These are phyloP conservation scores for Drosophila nigrodunni DNA, from an alignment of 1,140 invertebrate genomes.

Conservation along the genomic window DNA sequence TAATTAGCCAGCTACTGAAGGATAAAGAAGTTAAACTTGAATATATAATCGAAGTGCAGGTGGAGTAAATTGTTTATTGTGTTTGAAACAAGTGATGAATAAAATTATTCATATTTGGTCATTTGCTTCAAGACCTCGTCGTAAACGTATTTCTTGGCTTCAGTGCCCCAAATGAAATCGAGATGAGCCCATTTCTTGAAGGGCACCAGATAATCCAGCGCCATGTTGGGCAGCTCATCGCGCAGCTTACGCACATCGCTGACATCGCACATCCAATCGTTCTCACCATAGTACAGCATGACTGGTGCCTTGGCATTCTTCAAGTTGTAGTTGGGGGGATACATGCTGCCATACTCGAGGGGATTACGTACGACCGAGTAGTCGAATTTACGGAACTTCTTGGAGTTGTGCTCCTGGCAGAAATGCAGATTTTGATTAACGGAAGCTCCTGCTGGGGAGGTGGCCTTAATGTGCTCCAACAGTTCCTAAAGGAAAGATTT, in stretches of 20 bases:
- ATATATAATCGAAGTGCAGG: conserved; percentile 38
- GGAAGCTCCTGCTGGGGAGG: conserved; percentile 87
- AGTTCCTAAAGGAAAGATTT: conserved; percentile 62
- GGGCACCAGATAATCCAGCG: conserved; percentile 85
- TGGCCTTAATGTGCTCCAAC: conserved; percentile 79
- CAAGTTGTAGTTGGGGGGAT: conserved; percentile 86
- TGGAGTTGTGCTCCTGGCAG: conserved; percentile 84
- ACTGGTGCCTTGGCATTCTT: conserved; percentile 88
- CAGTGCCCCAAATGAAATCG: conserved; percentile 89
- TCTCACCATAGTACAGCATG: conserved; percentile 87
- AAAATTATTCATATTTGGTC: conserved; percentile 53
- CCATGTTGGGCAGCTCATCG: conserved; percentile 74
- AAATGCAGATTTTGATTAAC: conserved; percentile 85
- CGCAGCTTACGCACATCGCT: conserved; percentile 87
- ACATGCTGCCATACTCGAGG: conserved; percentile 83
- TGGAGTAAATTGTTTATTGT: conserved; percentile 48
- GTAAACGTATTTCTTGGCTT: conserved; percentile 87
- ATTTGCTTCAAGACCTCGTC: conserved; percentile 82
- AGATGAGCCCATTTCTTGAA: conserved; percentile 89
- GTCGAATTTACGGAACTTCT: conserved; percentile 84
- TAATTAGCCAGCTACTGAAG: conserved; percentile 21
- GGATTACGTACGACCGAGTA: conserved; percentile 85
- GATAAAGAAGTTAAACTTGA: conserved; percentile 26
- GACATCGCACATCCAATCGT: conserved; percentile 86
- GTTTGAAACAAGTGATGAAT: conserved; percentile 7